Evolutionary conservation across 2,113 vertebrate species (phyloP).

Genomic region (Pseudorhombus dupliciocellatus): DNA sequence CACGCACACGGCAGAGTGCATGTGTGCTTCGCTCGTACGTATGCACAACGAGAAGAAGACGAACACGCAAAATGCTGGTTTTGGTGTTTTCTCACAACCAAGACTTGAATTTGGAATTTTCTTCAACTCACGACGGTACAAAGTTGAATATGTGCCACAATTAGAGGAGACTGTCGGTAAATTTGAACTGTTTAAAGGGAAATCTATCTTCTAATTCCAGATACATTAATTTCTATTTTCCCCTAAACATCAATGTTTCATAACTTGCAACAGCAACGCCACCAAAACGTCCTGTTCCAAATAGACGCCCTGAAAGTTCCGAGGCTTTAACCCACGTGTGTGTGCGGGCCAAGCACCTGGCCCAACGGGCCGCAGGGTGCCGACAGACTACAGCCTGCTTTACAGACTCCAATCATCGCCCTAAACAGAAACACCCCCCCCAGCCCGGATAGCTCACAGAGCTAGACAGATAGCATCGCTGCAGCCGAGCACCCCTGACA

Average conservation of each 20-base stretch:
- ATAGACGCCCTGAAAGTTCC: no score
- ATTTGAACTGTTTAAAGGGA: no score
- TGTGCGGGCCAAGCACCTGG: slow-evolving; percentile 11
- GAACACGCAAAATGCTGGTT: not conserved
- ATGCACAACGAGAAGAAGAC: not conserved
- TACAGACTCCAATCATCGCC: slow-evolving; percentile 41
- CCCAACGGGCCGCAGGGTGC: slow-evolving; percentile 14
- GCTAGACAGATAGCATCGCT: slow-evolving; percentile 34
- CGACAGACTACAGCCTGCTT: slow-evolving; percentile 33
- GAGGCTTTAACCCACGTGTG: not conserved
- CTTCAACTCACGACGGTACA: not conserved
- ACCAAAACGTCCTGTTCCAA: no score
- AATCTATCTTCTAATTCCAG: no score
- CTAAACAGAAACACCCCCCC: slow-evolving; percentile 52
- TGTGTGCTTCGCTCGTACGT: not conserved
- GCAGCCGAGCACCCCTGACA: slow-evolving; percentile 31
- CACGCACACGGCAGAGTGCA: not conserved
- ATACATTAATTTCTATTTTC: no score
- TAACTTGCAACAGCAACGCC: no score
- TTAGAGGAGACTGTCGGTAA: no score
- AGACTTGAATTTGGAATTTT: not conserved
- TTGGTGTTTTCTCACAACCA: not conserved
- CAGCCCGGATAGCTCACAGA: slow-evolving; percentile 49
- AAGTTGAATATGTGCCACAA: not conserved
- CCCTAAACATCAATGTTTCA: no score